Evolutionary conservation across 2,113 vertebrate species (phyloP).

Genomic region (Xiphophorus hellerii): DNA sequence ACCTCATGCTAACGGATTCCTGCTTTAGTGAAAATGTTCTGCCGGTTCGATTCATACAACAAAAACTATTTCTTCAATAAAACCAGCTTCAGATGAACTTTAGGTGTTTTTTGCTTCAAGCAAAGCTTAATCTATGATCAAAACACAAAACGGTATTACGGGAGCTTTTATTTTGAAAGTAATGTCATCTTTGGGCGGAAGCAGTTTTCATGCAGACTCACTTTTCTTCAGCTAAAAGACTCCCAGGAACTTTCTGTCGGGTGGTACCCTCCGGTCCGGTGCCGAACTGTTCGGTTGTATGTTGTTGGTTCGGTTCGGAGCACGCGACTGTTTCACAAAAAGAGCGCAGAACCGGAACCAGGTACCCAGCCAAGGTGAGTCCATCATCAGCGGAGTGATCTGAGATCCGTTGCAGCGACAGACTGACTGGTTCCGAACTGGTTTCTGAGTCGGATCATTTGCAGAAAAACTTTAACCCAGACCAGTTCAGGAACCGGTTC

Average conservation of each 20-base stretch:
- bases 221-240: constrained; percentile 9
- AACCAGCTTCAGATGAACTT: no score
- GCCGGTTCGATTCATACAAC: neutral
- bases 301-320: neutral
- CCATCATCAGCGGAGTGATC: neutral
- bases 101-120: no score
- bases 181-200: neutral
- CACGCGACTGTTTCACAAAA: no score
- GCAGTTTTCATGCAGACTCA: neutral
- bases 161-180: constrained; percentile 36
- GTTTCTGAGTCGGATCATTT: neutral
- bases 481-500: neutral
- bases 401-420: neutral
- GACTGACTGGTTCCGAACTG: neutral
- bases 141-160: no score
- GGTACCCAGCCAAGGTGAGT: constrained; percentile 39
- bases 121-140: no score
- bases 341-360: neutral
- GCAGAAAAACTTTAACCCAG: neutral
- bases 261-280: no score
- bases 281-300: neutral
- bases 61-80: neutral
- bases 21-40: neutral
- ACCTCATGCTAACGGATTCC: no score
- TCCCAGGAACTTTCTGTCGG: neutral